Conservation (phyloP, 1,140 invertebrate species). For the Drosophila quadrilineata region DNA sequence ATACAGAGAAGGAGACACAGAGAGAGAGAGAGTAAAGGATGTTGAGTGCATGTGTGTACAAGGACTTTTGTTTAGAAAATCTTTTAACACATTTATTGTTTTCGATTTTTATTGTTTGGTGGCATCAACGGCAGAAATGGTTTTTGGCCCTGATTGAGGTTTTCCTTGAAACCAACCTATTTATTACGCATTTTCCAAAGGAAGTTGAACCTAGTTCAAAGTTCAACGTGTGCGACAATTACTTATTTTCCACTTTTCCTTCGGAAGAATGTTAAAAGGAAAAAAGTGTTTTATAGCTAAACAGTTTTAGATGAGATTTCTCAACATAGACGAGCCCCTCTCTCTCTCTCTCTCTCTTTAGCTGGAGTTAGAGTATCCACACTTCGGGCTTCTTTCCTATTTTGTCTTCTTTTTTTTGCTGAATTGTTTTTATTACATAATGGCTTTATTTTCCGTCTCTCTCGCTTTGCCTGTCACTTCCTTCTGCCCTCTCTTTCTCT, state of each 20-base stretch:
- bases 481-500: neutral
- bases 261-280: too few species aligned
- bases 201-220: conserved; percentile 13
- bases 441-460: conserved; percentile 16
- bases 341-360: too few species aligned
- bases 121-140: conserved; percentile 51
- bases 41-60: neutral
- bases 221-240: conserved; percentile 6
- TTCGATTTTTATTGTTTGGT: conserved; percentile 24
- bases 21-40: neutral
- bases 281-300: neutral
- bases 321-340: too few species aligned
- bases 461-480: too few species aligned
- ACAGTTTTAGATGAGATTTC: neutral
- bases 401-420: too few species aligned
- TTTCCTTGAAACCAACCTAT: conserved; percentile 64
- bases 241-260: neutral
- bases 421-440: conserved; percentile 17
- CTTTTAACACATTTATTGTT: conserved; percentile 21
- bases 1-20: too few species aligned
- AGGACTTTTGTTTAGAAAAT: conserved; percentile 44
- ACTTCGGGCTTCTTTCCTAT: too few species aligned
- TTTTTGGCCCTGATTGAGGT: conserved; percentile 75
- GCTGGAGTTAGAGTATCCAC: conserved; percentile 8
- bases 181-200: conserved; percentile 33